Base-by-base conservation (phyloP, 1,140 invertebrate genomes). In the Phymastichus coffea region DNA sequence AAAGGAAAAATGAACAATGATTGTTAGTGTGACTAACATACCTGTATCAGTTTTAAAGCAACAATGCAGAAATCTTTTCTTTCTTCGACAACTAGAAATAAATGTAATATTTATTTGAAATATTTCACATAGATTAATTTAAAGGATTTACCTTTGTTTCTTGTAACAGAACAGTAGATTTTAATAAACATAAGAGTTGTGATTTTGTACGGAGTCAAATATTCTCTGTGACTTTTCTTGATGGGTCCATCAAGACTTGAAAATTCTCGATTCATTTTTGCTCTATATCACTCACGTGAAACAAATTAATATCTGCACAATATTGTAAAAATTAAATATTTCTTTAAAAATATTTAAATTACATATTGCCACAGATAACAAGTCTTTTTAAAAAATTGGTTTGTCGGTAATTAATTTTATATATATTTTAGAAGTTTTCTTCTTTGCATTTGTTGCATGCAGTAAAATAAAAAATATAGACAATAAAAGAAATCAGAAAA, bases 21-120 rank as follows among this genome's bases (percentile, higher is more conserved):
- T 35, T 38, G 25, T 44, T 35, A 52, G 17, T 60, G 19, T 28
- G 14, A 20, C 43, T 40, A 14, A 20, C 22, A 64, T 72, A 85
- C 84, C 74, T 88, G 86, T 63, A 87, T 83, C 10, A 88, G 67
- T 66, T 87, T 86, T 33, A 87, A 69, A 7, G 85, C 75, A 1
- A 85, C 72, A 68, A 87, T 82, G 66, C 84, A 86, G 68, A 87
- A 87, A 66, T 84, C 81, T 46, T 83, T 75, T 69, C 74, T 73
- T 63, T 79, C 77, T 19, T 66, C 54, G 26, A 71, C 70, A 60
- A 61, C 73, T 74, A 52, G 33, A 61, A 58, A 69, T 55, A 37
- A 22, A 63, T 26, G 53, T 61, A 20, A 65, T 56, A 33, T 51
- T 62, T 44, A 40, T 23, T 28, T 35, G 10, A 12, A n/a, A 47